Percentiles rank a stretch among this genome's conserved stretches.
phyloP scores from a whole-genome alignment of 2,888 invertebrate species.

The Aleiodes testaceus region DNA sequence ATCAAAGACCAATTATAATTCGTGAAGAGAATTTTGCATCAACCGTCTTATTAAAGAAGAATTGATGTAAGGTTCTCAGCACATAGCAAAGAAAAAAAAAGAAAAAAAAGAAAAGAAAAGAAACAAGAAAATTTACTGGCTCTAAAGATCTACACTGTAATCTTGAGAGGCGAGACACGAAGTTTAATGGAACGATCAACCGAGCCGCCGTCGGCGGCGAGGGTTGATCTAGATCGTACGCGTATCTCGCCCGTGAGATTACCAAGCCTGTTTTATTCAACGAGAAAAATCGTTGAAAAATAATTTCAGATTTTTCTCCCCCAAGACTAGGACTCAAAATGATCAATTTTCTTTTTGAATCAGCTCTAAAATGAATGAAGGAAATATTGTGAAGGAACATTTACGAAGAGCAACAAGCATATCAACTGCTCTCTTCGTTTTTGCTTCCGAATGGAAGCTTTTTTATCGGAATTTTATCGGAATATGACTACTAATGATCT shows the following conservation, averaged over 20 bases:
- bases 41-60: slow-evolving; percentile 7
- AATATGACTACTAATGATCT: too few relatives aligned
- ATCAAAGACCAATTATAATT: slow-evolving; percentile 27
- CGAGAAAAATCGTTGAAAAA: neutral
- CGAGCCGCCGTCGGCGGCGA: slow-evolving; percentile 6
- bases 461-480: too few relatives aligned
- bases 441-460: too few relatives aligned
- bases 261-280: neutral
- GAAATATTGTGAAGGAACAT: too few relatives aligned
- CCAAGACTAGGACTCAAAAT: neutral
- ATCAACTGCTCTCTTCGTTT: too few relatives aligned
- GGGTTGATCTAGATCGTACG: slow-evolving; percentile 7
- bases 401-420: too few relatives aligned
- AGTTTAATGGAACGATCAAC: slow-evolving; percentile 9
- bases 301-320: neutral
- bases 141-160: slow-evolving; percentile 34
- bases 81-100: neutral
- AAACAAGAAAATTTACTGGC: neutral
- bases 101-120: too few relatives aligned
- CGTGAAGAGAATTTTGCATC: slow-evolving; percentile 17
- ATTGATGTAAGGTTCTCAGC: neutral
- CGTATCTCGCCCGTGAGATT: slow-evolving; percentile 21
- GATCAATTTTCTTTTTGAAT: too few relatives aligned
- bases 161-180: slow-evolving; percentile 23
- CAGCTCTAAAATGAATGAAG: too few relatives aligned